Conservation (phyloP, 2,888 invertebrate genomes). For the Rosalia funebris region DNA sequence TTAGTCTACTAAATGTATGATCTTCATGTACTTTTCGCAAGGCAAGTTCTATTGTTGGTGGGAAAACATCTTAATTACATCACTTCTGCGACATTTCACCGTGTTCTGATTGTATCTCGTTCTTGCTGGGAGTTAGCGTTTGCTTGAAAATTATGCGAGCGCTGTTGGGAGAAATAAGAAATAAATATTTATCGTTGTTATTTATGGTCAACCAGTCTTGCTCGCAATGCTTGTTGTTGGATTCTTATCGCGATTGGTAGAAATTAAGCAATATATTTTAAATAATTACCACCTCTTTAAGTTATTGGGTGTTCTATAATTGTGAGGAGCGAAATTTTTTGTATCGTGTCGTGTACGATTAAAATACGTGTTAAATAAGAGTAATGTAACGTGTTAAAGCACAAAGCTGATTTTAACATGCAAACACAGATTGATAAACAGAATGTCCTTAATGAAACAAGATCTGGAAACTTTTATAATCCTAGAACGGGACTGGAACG, state of each 20-base stretch:
- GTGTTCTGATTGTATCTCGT: constrained; percentile 33
- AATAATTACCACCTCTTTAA: constrained; percentile 34
- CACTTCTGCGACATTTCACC: constrained; percentile 28
- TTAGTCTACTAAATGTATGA: too few relatives aligned
- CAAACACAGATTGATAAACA: too few relatives aligned
- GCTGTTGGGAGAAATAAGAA: constrained; percentile 33
- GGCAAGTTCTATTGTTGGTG: too few relatives aligned
- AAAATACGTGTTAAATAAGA: too few relatives aligned
- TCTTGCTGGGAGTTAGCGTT: constrained; percentile 28
- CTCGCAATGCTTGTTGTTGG: constrained; percentile 28
- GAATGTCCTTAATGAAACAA: too few relatives aligned
- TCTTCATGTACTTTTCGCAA: too few relatives aligned
- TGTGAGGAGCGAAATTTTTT: too few relatives aligned
- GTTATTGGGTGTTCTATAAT: constrained; percentile 18
- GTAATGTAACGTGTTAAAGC: too few relatives aligned
- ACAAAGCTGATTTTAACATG: too few relatives aligned
- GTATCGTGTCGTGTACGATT: too few relatives aligned
- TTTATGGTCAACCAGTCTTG: constrained; percentile 31
- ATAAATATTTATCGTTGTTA: constrained; percentile 42
- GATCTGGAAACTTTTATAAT: too few relatives aligned
- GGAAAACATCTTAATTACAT: constrained; percentile 32
- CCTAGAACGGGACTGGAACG: too few relatives aligned
- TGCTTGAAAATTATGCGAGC: constrained; percentile 33
- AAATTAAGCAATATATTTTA: constrained; percentile 38
- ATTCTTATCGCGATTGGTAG: constrained; percentile 34